These are phyloP conservation scores for Tauraco erythrolophus DNA, from an alignment of 2,113 vertebrate species.

Conservation along the genomic window DNA sequence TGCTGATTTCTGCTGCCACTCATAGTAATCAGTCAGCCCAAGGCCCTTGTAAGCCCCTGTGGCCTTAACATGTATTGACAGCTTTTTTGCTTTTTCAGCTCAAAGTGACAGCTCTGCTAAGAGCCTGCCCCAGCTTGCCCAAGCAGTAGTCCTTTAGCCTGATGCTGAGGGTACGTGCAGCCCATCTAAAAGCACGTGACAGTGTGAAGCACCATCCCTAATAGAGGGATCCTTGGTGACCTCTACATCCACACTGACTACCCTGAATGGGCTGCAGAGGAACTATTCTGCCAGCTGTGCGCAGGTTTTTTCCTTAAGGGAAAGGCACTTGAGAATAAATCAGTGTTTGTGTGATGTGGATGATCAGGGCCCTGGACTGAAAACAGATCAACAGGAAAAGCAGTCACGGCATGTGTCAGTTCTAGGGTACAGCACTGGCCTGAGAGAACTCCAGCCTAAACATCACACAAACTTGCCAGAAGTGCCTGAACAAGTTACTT, in stretches of 20 bases:
- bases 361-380: background rate
- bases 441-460: background rate
- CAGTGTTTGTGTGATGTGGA: background rate
- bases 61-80: background rate
- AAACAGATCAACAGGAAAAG: background rate
- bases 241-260: background rate
- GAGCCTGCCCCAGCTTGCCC: background rate
- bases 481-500: background rate
- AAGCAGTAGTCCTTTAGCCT: background rate
- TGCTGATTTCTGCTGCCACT: background rate
- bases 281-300: background rate
- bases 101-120: background rate
- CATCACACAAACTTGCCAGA: background rate
- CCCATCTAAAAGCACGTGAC: background rate
- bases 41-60: background rate
- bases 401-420: rapidly evolving
- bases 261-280: background rate
- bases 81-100: background rate
- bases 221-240: rapidly evolving
- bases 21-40: background rate
- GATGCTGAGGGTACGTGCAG: background rate
- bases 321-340: background rate
- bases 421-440: too few species aligned
- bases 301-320: background rate
- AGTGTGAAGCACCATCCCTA: background rate